These are phyloP conservation scores for Enhydra lutris DNA, from an alignment of 2,113 vertebrate species.

Conservation along the genomic window DNA sequence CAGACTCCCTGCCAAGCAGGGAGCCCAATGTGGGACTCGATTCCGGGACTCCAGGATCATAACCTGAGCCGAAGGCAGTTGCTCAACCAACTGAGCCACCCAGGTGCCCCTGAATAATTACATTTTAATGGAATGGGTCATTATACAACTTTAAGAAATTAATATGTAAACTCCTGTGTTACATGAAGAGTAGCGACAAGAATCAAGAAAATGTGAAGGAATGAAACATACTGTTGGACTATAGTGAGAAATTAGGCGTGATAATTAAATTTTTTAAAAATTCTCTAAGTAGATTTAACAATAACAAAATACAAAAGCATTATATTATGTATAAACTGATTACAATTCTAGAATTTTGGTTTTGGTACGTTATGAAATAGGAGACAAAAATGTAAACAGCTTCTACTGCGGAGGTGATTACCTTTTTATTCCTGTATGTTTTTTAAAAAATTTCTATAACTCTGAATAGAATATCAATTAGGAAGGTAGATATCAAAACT, in stretches of 20 bases:
- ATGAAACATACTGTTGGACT: neutral
- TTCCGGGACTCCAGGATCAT: too few species aligned
- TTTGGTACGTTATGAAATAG: neutral
- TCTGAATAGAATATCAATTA: neutral
- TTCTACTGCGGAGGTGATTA: neutral
- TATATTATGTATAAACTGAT: neutral
- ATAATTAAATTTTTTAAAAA: neutral
- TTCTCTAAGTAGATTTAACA: neutral
- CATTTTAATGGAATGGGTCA: neutral
- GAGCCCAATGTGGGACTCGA: too few species aligned
- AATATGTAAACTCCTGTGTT: neutral
- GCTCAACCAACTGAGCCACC: too few species aligned
- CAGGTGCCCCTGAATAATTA: neutral
- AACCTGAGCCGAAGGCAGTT: too few species aligned
- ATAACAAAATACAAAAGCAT: neutral
- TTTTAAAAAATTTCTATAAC: neutral
- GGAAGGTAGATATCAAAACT: neutral
- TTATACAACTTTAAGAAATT: neutral
- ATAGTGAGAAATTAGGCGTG: neutral
- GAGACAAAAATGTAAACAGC: neutral
- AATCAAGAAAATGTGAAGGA: neutral
- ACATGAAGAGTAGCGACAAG: neutral
- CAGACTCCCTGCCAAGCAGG: too few species aligned
- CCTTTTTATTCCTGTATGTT: neutral
- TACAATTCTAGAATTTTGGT: neutral